These are phyloP conservation scores for Lasioglossum figueresi DNA, from an alignment of 2,888 invertebrate species.

Conservation along the genomic window DNA sequence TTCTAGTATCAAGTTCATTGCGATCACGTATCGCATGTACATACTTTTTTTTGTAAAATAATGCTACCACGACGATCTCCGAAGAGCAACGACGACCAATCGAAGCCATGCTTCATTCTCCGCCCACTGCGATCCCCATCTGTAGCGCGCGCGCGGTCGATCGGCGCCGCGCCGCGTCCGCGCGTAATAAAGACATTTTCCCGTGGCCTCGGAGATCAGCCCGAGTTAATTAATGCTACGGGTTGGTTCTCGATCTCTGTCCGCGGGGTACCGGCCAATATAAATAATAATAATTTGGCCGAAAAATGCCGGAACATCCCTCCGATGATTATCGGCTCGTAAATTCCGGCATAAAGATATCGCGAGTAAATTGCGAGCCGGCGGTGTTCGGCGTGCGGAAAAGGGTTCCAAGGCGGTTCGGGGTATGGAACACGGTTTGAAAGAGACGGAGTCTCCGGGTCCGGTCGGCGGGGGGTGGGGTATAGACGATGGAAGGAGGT, in stretches of 20 bases:
- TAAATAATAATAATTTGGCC: conserved; percentile 83
- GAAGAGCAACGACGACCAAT: neutral
- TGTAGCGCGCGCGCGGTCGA: neutral
- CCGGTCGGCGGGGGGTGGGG: conserved; percentile 16
- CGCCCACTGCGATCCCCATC: neutral
- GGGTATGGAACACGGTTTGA: conserved; percentile 41
- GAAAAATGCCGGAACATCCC: conserved; percentile 83
- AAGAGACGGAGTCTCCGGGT: neutral
- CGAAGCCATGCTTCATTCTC: neutral
- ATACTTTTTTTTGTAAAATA: too few species aligned
- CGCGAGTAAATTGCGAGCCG: conserved; percentile 82
- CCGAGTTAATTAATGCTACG: conserved; percentile 77
- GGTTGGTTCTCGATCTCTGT: conserved; percentile 61
- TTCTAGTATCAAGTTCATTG: neutral
- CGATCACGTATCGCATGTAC: too few species aligned
- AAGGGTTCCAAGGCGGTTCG: conserved; percentile 55
- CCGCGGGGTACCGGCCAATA: conserved; percentile 75
- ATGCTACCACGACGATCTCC: neutral
- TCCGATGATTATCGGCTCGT: conserved; percentile 84
- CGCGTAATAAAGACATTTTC: conserved; percentile 82
- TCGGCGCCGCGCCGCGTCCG: neutral
- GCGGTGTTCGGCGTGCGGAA: conserved; percentile 2
- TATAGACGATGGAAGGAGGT: conserved; percentile 10
- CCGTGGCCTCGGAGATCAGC: conserved; percentile 68
- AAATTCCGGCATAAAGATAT: conserved; percentile 83